Base-by-base conservation (phyloP, 2,888 invertebrate genomes). In the Ennomos quercinarius region DNA sequence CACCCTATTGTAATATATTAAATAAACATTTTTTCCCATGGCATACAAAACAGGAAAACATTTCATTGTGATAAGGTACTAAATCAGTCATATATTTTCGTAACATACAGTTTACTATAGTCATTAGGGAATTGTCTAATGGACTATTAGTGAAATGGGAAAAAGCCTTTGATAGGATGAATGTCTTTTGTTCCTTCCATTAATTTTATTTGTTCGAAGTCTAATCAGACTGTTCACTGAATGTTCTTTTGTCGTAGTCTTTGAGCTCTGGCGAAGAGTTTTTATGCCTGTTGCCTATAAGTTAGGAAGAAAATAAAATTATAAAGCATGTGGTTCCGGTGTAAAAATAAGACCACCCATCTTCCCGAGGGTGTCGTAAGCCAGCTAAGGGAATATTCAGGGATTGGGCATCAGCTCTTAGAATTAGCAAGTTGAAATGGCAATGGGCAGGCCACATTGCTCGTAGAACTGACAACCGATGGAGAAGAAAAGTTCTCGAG, bases 131-230 rank as follows among this genome's bases (percentile, higher is more conserved):
- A 51, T 58, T 53, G 45, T 17, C 50, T 63, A 58, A 59, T 63
- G 52, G 55, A 11, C 63, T 58, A 63, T 63, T 59, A 63, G 58
- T 38, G 56, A 56, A 59, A 59, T 58, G 49, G 58, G 55, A 55
- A 55, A 52, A 48, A 57, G 38, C 47, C 60, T 60, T 50, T 61
- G 61, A 61, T 52, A 44, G 61, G 56, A 61, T 56, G 53, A 54
- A 57, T 61, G 60, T 61, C 60, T 40, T 61, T 61, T 61, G 55
- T 55, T 47, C 51, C 34, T 11, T 50, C 55, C 60, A 61, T 61
- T 61, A 51, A 61, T 55, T 55, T 55, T 60, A 43, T 61, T 60
- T 60, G 60, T 60, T 51, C 43, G 39, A 42, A 44, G 45, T 60
- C 54, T 51, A 27, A 50, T 54, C 46, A 38, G 59, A 34, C 53